phyloP scores from a whole-genome alignment of 1,140 invertebrate species.

The Odontomachus brunneus region DNA sequence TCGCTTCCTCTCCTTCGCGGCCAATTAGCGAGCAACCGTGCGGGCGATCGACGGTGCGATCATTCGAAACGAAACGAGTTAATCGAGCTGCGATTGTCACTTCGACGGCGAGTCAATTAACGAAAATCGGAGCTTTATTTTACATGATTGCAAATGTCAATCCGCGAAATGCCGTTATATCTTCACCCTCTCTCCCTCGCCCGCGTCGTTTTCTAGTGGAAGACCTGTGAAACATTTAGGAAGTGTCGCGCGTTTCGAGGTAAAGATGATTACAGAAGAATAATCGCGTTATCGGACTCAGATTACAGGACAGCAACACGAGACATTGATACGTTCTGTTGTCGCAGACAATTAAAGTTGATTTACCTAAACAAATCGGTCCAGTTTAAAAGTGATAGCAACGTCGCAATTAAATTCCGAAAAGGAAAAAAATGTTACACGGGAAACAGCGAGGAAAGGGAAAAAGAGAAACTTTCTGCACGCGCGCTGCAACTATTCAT shows the following conservation, averaged over 20 bases:
- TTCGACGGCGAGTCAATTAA: conserved; percentile 16
- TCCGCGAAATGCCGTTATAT: conserved; percentile 10
- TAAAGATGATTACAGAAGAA: background rate
- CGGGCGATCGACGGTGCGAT: conserved; percentile 8
- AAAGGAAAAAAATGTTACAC: background rate
- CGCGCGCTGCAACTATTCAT: background rate
- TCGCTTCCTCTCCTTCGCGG: background rate
- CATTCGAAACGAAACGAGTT: conserved; percentile 3
- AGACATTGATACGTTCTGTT: no score
- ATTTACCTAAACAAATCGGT: background rate
- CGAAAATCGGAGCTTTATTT: conserved; percentile 18
- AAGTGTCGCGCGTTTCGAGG: background rate
- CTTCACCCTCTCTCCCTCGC: no score
- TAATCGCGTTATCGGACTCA: no score
- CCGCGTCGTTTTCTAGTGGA: no score
- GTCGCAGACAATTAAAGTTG: no score
- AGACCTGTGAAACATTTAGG: conserved; percentile 1
- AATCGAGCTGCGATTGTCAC: conserved; percentile 9
- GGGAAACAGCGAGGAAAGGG: background rate
- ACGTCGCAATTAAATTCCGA: background rate
- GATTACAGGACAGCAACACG: background rate
- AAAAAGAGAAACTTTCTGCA: background rate
- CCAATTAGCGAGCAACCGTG: background rate
- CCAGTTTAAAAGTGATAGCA: background rate
- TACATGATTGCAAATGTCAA: conserved; percentile 16